Percentiles rank a stretch among this genome's conserved stretches.
phyloP scores from a whole-genome alignment of 2,797 vertebrate species.

The Taeniopygia guttata region DNA sequence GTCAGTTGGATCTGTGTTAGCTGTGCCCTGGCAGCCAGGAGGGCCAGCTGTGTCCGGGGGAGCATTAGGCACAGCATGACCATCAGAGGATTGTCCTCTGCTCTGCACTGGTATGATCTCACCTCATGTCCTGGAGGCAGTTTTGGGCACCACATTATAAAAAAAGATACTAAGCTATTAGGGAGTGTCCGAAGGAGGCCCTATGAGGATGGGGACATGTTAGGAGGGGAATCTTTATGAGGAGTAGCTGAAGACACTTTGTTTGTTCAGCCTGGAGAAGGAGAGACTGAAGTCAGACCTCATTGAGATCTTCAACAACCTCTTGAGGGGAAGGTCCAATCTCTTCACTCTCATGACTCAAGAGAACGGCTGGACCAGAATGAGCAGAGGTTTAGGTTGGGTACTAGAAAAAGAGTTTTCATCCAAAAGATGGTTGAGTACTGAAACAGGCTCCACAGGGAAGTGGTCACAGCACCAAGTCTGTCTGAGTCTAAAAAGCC shows the following conservation, averaged over 20 bases:
- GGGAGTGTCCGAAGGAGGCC: neutral
- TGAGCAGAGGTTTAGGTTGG: neutral
- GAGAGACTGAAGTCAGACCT: neutral
- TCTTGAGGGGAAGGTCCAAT: neutral
- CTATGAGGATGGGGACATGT: neutral
- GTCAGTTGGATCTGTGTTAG: neutral
- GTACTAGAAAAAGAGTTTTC: neutral
- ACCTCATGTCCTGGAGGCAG: too few species aligned
- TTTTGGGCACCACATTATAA: neutral
- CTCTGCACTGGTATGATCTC: neutral
- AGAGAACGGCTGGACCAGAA: neutral
- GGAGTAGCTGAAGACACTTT: neutral
- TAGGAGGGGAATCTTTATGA: neutral
- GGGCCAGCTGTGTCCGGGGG: neutral
- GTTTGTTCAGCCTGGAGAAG: neutral
- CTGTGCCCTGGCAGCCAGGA: neutral
- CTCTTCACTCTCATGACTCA: neutral
- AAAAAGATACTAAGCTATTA: neutral
- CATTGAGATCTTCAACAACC: neutral
- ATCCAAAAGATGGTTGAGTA: neutral
- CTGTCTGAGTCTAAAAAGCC: neutral
- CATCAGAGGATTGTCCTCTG: neutral
- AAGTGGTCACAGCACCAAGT: neutral
- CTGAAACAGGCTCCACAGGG: neutral
- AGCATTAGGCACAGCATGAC: neutral